Percentiles rank a stretch among this genome's conserved stretches.
Evolutionary conservation across 2,888 invertebrate genomes (phyloP).

Genomic region (Harmothoe impar): DNA sequence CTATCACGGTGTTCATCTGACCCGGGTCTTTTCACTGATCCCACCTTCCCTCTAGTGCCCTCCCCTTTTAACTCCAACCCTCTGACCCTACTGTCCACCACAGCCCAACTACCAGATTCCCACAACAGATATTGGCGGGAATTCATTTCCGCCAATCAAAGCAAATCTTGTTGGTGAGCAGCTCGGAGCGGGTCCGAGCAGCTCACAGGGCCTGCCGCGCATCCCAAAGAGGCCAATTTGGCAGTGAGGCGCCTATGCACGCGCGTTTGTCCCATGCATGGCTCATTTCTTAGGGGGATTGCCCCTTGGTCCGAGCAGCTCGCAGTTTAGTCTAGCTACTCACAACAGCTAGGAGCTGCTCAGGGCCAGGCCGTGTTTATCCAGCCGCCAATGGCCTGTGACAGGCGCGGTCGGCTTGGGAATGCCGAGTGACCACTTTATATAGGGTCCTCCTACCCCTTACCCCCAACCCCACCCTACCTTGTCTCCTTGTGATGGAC

Average conservation of each 20-base stretch:
- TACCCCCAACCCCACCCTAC: neutral
- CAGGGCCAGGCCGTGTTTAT: neutral
- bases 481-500: neutral
- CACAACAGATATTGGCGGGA: constrained; percentile 37
- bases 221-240: constrained; percentile 20
- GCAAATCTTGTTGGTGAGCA: constrained; percentile 51
- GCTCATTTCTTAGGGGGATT: constrained; percentile 56
- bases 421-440: constrained; percentile 49
- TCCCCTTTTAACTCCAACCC: neutral
- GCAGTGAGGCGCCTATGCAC: neutral
- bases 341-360: constrained; percentile 35
- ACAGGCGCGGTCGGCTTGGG: constrained; percentile 15
- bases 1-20: constrained; percentile 54
- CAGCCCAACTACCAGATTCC: neutral
- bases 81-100: neutral
- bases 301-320: neutral
- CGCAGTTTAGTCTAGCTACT: neutral
- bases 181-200: neutral
- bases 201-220: neutral
- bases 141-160: constrained; percentile 57
- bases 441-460: neutral
- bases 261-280: constrained; percentile 40
- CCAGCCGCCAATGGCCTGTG: constrained; percentile 41
- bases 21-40: neutral
- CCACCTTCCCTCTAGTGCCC: neutral